These are phyloP conservation scores for Aphelinus certus DNA, from an alignment of 1,140 invertebrate genomes.

Conservation along the genomic window DNA sequence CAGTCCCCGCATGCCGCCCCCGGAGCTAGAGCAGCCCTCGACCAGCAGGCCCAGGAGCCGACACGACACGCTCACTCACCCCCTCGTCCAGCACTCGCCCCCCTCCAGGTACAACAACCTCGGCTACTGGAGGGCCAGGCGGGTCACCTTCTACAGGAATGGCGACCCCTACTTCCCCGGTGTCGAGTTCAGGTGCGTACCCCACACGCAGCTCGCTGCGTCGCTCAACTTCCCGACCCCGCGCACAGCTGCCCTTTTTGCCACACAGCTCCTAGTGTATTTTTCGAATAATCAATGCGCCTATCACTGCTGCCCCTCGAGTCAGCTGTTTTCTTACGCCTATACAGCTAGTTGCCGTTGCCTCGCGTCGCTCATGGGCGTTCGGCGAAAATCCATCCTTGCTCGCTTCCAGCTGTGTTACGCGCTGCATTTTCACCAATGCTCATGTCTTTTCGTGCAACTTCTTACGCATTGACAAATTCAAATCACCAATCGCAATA, in stretches of 20 bases:
- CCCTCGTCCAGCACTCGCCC: constrained; percentile 56
- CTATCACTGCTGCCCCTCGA: background rate
- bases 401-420: no score
- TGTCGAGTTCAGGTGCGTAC: constrained; percentile 77
- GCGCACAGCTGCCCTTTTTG: constrained; percentile 1
- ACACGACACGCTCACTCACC: constrained; percentile 50
- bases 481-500: no score
- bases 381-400: constrained; percentile 1
- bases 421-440: no score
- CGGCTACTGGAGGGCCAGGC: constrained; percentile 84
- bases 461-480: no score
- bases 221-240: background rate
- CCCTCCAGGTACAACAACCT: constrained; percentile 78
- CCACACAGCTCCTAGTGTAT: no score
- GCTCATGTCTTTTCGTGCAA: no score
- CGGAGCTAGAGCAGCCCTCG: constrained; percentile 64
- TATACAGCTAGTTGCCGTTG: no score
- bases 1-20: constrained; percentile 68
- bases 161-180: constrained; percentile 92
- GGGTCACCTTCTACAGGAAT: constrained; percentile 92
- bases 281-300: background rate
- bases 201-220: background rate
- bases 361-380: no score
- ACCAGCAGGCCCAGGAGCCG: constrained; percentile 76
- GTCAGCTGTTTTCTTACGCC: background rate